These are phyloP conservation scores for Trichonephila clavipes DNA, from an alignment of 1,140 invertebrate species.

Conservation along the genomic window DNA sequence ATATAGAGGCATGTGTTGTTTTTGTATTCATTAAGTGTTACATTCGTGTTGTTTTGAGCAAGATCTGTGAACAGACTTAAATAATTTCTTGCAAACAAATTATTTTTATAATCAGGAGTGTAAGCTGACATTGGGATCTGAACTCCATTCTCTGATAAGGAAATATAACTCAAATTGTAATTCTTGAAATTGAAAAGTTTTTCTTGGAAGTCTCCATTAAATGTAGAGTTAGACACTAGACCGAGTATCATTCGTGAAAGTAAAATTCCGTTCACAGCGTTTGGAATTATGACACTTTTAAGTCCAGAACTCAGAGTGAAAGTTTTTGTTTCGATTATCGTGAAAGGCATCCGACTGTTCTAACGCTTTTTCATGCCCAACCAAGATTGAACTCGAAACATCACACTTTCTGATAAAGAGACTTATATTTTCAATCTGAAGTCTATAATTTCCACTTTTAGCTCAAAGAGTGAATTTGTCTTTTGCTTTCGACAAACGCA, in stretches of 20 bases:
- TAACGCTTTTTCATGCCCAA: not conserved
- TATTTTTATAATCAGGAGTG: not conserved
- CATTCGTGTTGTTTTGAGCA: not conserved
- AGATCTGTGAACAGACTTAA: not conserved
- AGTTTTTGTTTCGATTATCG: not conserved
- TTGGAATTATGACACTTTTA: slow-evolving; percentile 8
- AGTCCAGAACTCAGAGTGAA: not conserved
- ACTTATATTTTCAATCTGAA: not conserved
- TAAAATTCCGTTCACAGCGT: not conserved
- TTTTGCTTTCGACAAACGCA: slow-evolving; percentile 14
- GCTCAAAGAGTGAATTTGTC: not conserved
- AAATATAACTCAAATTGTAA: not conserved
- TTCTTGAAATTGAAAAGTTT: slow-evolving; percentile 1
- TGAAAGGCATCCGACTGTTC: not conserved
- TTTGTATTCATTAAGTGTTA: not conserved
- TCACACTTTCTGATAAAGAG: slow-evolving; percentile 14
- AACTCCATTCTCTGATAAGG: not conserved
- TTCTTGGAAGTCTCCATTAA: not conserved
- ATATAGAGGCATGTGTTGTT: not conserved
- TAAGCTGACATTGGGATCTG: not conserved
- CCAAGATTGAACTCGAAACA: not conserved
- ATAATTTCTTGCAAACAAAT: not conserved
- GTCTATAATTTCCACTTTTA: not conserved
- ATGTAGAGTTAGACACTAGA: not conserved
- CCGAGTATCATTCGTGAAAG: not conserved